These are phyloP conservation scores for Acleris sparsana DNA, from an alignment of 2,888 invertebrate genomes.

Conservation along the genomic window DNA sequence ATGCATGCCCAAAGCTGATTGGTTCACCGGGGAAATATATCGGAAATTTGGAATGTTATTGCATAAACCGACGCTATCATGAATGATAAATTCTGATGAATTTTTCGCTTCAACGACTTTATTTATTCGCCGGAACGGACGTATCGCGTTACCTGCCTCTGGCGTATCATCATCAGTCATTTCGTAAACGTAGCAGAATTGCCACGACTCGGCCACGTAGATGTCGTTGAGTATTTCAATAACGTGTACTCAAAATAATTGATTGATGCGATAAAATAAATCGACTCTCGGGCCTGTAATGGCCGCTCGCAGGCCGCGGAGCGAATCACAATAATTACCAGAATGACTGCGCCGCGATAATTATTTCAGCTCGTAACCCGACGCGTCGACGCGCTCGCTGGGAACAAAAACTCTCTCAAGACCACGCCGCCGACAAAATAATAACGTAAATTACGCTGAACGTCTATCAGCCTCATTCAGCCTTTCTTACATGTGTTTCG, in stretches of 20 bases:
- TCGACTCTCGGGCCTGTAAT: slow-evolving; percentile 50
- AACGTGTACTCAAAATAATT: slow-evolving; percentile 66
- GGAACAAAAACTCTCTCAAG: slow-evolving; percentile 35
- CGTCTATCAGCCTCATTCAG: slow-evolving; percentile 15
- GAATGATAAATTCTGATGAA: slow-evolving; percentile 69
- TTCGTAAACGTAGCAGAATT: slow-evolving; percentile 62
- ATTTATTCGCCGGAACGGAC: slow-evolving; percentile 67
- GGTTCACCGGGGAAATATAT: slow-evolving; percentile 37
- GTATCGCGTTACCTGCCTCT: slow-evolving; percentile 67
- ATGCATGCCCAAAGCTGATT: slow-evolving; percentile 32
- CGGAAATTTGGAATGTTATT: slow-evolving; percentile 46
- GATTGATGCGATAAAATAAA: slow-evolving; percentile 75
- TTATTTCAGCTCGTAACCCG: slow-evolving; percentile 47
- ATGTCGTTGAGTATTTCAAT: slow-evolving; percentile 66
- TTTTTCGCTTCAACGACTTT: slow-evolving; percentile 74
- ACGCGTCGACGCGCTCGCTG: slow-evolving; percentile 37
- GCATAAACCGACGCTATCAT: slow-evolving; percentile 54
- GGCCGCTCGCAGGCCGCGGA: slow-evolving; percentile 49
- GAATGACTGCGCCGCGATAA: slow-evolving; percentile 52
- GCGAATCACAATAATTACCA: slow-evolving; percentile 64
- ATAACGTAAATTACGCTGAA: slow-evolving; percentile 19
- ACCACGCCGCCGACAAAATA: slow-evolving; percentile 21
- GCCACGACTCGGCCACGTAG: slow-evolving; percentile 51
- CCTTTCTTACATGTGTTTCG: slow-evolving; percentile 4
- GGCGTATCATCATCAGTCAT: slow-evolving; percentile 66